Evolutionary conservation across 2,888 invertebrate genomes (phyloP).

Genomic region (Metallyticus violacea): DNA sequence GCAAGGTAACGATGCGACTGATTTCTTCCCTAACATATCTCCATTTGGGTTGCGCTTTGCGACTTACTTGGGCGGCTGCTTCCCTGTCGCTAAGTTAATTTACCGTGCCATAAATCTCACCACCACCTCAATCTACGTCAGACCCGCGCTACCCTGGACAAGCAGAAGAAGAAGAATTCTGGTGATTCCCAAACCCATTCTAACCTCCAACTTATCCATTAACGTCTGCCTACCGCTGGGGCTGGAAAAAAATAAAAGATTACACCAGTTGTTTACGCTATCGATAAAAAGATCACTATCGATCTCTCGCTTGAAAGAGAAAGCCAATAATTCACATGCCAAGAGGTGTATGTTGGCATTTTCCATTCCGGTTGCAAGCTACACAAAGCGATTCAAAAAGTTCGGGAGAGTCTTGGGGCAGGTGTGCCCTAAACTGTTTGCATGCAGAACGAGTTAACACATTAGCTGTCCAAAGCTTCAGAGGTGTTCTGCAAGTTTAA

Average conservation of each 20-base stretch:
- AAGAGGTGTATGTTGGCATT: background rate
- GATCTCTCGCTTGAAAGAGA: background rate
- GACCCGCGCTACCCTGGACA: background rate
- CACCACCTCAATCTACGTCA: slow-evolving; percentile 30
- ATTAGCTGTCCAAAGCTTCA: too few species aligned
- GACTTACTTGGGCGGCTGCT: background rate
- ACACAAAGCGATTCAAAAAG: background rate
- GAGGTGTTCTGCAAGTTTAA: too few species aligned
- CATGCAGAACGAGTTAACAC: too few species aligned
- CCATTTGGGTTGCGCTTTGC: background rate
- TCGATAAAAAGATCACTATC: slow-evolving; percentile 31
- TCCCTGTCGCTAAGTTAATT: slow-evolving; percentile 24
- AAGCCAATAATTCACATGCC: background rate
- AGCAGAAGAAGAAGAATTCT: background rate
- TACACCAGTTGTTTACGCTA: slow-evolving; percentile 23
- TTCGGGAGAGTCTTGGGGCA: background rate
- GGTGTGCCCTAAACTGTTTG: too few species aligned
- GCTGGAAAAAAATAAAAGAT: background rate
- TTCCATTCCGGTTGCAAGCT: background rate
- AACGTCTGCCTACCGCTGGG: background rate
- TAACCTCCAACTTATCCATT: background rate
- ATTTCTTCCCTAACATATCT: background rate
- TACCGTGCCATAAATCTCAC: slow-evolving; percentile 27
- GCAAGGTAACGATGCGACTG: too few species aligned
- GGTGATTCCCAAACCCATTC: background rate